phyloP scores from a whole-genome alignment of 2,797 vertebrate species.

The Eulemur mongoz region DNA sequence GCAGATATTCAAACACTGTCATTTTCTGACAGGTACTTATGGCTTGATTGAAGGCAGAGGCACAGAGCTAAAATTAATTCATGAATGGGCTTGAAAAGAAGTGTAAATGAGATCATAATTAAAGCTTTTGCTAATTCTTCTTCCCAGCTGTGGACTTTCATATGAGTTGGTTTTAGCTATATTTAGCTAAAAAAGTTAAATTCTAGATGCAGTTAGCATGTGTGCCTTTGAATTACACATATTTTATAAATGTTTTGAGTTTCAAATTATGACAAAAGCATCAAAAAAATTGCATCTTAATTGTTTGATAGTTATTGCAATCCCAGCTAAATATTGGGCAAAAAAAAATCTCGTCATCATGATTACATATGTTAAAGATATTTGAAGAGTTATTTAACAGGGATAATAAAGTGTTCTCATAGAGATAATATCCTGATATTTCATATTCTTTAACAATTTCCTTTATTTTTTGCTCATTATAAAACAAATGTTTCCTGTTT shows the following conservation, averaged over 20 bases:
- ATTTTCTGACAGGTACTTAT: conserved; percentile 58
- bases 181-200: conserved; percentile 60
- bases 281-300: conserved; percentile 38
- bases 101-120: conserved; percentile 58
- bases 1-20: conserved; percentile 36
- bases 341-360: background rate
- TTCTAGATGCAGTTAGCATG: background rate
- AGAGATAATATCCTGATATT: background rate
- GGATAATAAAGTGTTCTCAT: background rate
- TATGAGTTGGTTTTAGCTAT: conserved; percentile 33
- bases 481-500: conserved; percentile 10
- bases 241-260: conserved; percentile 1
- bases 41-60: conserved; percentile 52
- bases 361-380: conserved; percentile 9
- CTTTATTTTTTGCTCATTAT: conserved; percentile 22
- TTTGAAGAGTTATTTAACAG: conserved; percentile 39
- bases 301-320: conserved; percentile 26
- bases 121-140: conserved; percentile 65
- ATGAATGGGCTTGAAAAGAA: conserved; percentile 68
- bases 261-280: background rate
- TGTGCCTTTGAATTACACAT: conserved; percentile 44
- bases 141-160: conserved; percentile 66
- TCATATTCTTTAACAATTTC: background rate
- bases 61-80: conserved; percentile 66
- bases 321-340: background rate